phyloP scores from a whole-genome alignment of 2,797 vertebrate genomes.

The Acrocephalus scirpaceus region DNA sequence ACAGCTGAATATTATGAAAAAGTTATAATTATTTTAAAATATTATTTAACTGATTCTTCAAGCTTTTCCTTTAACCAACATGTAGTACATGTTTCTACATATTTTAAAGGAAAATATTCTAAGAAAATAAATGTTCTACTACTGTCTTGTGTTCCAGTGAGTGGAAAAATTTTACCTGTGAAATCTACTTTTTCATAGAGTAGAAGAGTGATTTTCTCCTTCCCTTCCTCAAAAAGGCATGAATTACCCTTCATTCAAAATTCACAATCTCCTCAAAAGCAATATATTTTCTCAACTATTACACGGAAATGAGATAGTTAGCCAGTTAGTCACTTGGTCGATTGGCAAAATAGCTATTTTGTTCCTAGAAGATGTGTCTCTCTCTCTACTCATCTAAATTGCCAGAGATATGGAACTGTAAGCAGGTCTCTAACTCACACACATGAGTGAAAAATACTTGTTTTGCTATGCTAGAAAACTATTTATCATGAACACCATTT shows the following conservation, averaged over 20 bases:
- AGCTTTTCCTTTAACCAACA: background rate
- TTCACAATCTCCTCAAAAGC: background rate
- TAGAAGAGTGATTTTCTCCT: background rate
- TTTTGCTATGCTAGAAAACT: conserved; percentile 33
- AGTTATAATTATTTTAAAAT: background rate
- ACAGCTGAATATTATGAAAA: background rate
- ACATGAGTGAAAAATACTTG: conserved; percentile 31
- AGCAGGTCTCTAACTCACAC: background rate
- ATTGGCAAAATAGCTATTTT: background rate
- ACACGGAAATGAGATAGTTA: background rate
- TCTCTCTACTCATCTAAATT: background rate
- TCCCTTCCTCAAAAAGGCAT: background rate
- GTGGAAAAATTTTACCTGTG: background rate
- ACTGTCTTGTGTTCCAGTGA: background rate
- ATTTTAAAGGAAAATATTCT: background rate
- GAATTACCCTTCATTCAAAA: background rate
- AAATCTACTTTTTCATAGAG: background rate
- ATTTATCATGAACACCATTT: conserved; percentile 58
- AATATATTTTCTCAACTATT: conserved; percentile 5
- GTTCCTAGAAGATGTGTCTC: background rate
- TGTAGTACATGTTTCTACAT: background rate
- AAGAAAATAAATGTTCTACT: background rate
- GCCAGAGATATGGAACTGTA: background rate
- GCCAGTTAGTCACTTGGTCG: background rate
- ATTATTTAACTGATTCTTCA: background rate